A percentile compares a stretch with the other conserved stretches of the same genome.
These are phyloP conservation scores for Epiperipatus broadwayi DNA, from an alignment of 2,888 invertebrate species.

Conservation along the genomic window DNA sequence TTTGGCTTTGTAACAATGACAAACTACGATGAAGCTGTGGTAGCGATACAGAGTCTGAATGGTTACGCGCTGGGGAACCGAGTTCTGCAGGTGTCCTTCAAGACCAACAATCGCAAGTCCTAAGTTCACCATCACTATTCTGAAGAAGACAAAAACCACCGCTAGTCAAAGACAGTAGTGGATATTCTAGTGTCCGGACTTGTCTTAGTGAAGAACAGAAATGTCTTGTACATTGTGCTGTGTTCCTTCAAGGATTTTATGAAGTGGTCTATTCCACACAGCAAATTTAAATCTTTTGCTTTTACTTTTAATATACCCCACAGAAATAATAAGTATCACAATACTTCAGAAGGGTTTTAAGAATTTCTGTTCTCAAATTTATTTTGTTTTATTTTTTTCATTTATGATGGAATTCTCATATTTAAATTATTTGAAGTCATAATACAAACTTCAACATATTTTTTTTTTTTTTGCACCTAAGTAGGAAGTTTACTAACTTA, in stretches of 20 bases:
- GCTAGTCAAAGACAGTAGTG: too few species aligned
- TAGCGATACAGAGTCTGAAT: slow-evolving; percentile 86
- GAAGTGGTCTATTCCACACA: slow-evolving; percentile 1
- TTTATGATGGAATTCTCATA: neutral
- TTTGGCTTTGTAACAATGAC: slow-evolving; percentile 98
- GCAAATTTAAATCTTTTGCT: slow-evolving; percentile 5
- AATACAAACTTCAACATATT: neutral
- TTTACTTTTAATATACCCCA: too few species aligned
- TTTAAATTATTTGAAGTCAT: slow-evolving; percentile 6
- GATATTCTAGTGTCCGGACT: slow-evolving; percentile 7
- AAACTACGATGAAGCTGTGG: slow-evolving; percentile 88
- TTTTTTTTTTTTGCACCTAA: too few species aligned
- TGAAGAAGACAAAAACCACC: too few species aligned
- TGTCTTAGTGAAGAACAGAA: slow-evolving; percentile 8
- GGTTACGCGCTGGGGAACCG: slow-evolving; percentile 87
- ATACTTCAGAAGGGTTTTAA: neutral
- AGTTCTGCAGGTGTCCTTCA: slow-evolving; percentile 91
- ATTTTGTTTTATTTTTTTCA: neutral
- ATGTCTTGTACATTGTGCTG: slow-evolving; percentile 6
- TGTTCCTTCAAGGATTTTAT: neutral
- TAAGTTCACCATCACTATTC: too few species aligned
- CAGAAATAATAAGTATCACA: too few species aligned
- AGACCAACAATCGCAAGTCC: slow-evolving; percentile 43
- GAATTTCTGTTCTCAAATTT: neutral
- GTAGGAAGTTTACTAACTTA: too few species aligned